Conservation (phyloP, 2,797 vertebrate species). For the Siniperca scherzeri region DNA sequence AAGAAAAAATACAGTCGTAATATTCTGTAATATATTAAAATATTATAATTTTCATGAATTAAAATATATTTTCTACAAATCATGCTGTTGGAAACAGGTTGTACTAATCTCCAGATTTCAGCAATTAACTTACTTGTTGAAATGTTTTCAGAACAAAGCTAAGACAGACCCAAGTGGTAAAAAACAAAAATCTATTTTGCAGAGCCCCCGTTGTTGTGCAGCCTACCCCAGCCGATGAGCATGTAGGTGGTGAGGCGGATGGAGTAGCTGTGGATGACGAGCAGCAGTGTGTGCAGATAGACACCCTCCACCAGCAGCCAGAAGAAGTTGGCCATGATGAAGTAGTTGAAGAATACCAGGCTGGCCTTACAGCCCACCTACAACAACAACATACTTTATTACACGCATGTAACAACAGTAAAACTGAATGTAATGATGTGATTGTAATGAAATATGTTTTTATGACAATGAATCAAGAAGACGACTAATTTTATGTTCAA, state of each 20-base stretch:
- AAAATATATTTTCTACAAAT: too few species aligned
- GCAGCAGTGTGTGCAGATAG: slow-evolving; percentile 93
- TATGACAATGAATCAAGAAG: neutral
- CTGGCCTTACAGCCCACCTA: slow-evolving; percentile 93
- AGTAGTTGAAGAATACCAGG: slow-evolving; percentile 93
- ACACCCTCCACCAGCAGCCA: slow-evolving; percentile 96
- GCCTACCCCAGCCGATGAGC: slow-evolving; percentile 80
- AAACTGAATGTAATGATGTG: neutral
- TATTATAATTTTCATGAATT: neutral
- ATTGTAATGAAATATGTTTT: too few species aligned
- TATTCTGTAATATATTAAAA: too few species aligned
- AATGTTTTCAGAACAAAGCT: too few species aligned
- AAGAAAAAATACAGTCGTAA: too few species aligned
- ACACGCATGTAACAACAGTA: neutral
- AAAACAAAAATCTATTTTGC: neutral
- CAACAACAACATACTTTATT: neutral
- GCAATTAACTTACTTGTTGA: too few species aligned
- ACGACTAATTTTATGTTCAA: neutral
- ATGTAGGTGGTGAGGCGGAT: slow-evolving; percentile 88
- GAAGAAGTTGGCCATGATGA: slow-evolving; percentile 95
- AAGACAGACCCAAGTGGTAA: neutral
- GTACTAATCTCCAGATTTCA: neutral
- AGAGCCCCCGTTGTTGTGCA: neutral
- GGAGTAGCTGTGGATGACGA: slow-evolving; percentile 87
- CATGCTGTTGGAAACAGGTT: too few species aligned